Percentiles rank a stretch among this genome's conserved stretches.
These are phyloP conservation scores for Mormyrus hasselquistii DNA, from an alignment of 2,797 vertebrate genomes.

Conservation along the genomic window DNA sequence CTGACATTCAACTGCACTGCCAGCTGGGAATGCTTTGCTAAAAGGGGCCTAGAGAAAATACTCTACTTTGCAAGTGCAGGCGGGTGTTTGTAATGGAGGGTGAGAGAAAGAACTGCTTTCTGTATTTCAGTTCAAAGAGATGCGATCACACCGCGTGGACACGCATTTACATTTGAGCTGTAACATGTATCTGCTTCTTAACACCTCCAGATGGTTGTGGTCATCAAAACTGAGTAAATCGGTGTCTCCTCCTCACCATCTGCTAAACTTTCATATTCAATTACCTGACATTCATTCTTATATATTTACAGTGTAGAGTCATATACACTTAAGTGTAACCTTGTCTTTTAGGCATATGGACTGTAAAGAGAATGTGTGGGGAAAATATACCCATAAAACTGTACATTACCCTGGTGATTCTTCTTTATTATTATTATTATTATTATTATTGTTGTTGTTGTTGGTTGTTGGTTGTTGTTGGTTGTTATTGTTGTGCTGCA, in stretches of 20 bases:
- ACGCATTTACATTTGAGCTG: background rate
- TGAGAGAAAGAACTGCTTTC: background rate
- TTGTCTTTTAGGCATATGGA: background rate
- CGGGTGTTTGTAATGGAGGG: background rate
- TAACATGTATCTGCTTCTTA: background rate
- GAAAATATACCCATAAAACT: background rate
- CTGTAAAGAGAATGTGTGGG: background rate
- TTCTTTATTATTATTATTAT: background rate
- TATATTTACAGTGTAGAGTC: background rate
- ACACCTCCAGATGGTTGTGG: conserved; percentile 1
- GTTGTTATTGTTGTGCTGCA: no score
- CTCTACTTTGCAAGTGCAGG: conserved; percentile 3
- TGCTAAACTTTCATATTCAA: conserved; percentile 6
- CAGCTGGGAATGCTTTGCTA: background rate
- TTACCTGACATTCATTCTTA: background rate
- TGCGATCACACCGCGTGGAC: background rate
- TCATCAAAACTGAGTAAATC: background rate
- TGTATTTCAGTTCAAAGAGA: background rate
- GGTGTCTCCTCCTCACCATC: conserved; percentile 12
- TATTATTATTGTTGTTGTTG: background rate
- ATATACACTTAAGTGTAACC: background rate
- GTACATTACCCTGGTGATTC: background rate
- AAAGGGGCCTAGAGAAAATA: background rate
- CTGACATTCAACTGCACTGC: background rate
- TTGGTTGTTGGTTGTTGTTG: no score